Conservation (phyloP, 2,113 vertebrate species). For the Gallinago media region DNA sequence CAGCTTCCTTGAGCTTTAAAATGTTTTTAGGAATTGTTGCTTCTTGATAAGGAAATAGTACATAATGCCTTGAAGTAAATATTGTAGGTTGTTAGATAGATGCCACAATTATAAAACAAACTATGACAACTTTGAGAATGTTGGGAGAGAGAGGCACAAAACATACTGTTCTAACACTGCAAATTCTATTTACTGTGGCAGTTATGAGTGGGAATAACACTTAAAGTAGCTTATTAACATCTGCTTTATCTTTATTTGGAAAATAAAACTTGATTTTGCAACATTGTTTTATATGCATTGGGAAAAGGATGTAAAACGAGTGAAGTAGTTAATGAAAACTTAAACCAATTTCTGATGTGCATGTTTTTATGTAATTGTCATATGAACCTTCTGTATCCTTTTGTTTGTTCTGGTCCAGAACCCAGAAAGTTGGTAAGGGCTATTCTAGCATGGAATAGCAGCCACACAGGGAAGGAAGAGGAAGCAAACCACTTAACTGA, state of each 20-base stretch:
- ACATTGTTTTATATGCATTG: not conserved
- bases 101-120: no score
- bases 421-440: no score
- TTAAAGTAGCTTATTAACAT: constrained; percentile 1
- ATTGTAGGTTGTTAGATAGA: not conserved
- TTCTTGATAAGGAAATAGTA: constrained; percentile 20
- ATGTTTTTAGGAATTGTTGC: not conserved
- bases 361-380: not conserved
- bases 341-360: not conserved
- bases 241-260: not conserved
- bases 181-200: not conserved
- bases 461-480: not conserved
- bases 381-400: not conserved
- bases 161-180: not conserved
- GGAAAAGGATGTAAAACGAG: not conserved
- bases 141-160: not conserved
- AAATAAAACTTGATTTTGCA: not conserved
- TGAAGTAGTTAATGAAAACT: not conserved
- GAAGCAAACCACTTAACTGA: not conserved
- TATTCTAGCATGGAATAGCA: not conserved
- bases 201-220: not conserved
- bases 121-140: not conserved
- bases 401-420: not conserved
- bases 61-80: not conserved
- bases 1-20: constrained; percentile 31